These are phyloP conservation scores for Bostrychus sinensis DNA, from an alignment of 2,113 vertebrate genomes.

Conservation along the genomic window DNA sequence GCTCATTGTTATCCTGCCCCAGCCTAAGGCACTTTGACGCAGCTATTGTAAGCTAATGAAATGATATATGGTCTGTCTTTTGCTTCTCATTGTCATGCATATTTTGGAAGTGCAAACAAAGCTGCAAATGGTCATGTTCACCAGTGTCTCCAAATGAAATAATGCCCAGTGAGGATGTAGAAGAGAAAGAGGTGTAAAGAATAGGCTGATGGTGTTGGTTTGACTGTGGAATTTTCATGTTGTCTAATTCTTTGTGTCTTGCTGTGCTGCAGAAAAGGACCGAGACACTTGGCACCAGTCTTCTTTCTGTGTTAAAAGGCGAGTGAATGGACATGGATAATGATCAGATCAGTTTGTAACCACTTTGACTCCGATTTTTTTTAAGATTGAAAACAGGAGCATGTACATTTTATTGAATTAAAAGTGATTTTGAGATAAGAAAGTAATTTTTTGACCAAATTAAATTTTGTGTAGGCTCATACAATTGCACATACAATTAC, in stretches of 20 bases:
- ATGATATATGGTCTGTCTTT: not conserved
- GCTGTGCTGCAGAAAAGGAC: too few species aligned
- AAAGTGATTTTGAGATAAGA: too few species aligned
- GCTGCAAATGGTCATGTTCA: constrained; percentile 4
- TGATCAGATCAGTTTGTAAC: too few species aligned
- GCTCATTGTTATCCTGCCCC: constrained; percentile 21
- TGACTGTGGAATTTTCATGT: not conserved
- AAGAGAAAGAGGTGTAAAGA: not conserved
- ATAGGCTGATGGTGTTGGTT: not conserved
- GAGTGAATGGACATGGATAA: too few species aligned
- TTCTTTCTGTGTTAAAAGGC: too few species aligned
- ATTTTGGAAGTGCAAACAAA: not conserved
- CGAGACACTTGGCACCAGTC: too few species aligned
- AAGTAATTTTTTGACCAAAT: too few species aligned
- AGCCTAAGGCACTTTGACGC: constrained; percentile 12
- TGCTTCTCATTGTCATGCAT: constrained; percentile 6
- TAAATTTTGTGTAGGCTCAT: too few species aligned
- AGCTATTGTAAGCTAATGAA: constrained; percentile 23
- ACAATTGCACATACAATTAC: too few species aligned
- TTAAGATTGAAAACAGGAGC: too few species aligned
- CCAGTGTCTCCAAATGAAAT: not conserved
- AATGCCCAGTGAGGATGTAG: not conserved
- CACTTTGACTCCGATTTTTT: too few species aligned
- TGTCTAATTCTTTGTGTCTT: not conserved
- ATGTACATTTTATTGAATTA: too few species aligned